These are phyloP conservation scores for Ceratotherium simum DNA, from an alignment of 2,113 vertebrate genomes.

Conservation along the genomic window DNA sequence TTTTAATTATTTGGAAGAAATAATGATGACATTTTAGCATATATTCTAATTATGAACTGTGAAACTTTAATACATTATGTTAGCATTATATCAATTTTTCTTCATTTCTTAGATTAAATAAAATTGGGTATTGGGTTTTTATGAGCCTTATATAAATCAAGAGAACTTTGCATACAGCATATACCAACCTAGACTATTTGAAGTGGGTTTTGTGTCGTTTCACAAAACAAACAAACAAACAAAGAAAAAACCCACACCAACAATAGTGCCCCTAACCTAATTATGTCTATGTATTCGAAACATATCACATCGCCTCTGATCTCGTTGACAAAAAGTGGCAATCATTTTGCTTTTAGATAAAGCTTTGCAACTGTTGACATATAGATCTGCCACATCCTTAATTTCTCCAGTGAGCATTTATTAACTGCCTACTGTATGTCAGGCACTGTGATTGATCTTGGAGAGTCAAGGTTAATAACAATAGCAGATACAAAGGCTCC, in stretches of 20 bases:
- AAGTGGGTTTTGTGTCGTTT: constrained; percentile 67
- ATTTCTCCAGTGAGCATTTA: not conserved
- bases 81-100: constrained; percentile 81
- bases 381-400: not conserved
- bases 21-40: constrained; percentile 77
- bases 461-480: not conserved
- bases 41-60: constrained; percentile 83
- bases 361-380: not conserved
- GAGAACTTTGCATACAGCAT: constrained; percentile 67
- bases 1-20: constrained; percentile 84
- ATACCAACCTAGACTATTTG: constrained; percentile 53
- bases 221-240: constrained; percentile 47
- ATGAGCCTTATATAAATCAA: constrained; percentile 76
- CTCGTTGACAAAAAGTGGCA: constrained; percentile 23
- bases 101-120: constrained; percentile 81
- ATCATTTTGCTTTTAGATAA: constrained; percentile 37
- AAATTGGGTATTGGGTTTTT: constrained; percentile 80
- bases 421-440: not conserved
- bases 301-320: constrained; percentile 55
- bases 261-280: constrained; percentile 50
- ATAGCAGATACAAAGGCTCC: not conserved
- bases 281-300: constrained; percentile 53
- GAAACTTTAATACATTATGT: constrained; percentile 82
- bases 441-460: not conserved
- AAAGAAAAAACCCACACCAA: not conserved